Conservation (phyloP, 2,113 vertebrate genomes). For the Tetraodon nigroviridis region DNA sequence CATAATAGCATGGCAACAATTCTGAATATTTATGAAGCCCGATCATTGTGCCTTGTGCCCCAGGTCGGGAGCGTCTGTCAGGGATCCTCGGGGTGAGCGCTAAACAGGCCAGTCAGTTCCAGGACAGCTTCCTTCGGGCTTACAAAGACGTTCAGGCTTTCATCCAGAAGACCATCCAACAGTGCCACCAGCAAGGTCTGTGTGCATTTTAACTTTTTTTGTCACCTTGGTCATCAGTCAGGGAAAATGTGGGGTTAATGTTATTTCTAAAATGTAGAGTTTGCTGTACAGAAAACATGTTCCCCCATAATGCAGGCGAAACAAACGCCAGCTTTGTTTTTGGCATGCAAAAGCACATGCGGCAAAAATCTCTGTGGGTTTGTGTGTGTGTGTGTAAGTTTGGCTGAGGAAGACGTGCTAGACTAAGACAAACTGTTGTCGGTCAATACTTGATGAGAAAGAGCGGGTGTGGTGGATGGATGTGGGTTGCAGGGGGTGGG, state of each 20-base stretch:
- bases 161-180: constrained; percentile 78
- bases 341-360: constrained; percentile 4
- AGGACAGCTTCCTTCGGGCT: constrained; percentile 85
- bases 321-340: not conserved
- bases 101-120: constrained; percentile 79
- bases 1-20: not conserved
- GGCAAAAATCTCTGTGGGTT: constrained; percentile 1
- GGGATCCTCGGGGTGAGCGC: constrained; percentile 79
- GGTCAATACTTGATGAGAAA: constrained; percentile 56
- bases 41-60: not conserved
- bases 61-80: constrained; percentile 84
- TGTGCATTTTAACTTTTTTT: not conserved
- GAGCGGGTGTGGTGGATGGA: constrained; percentile 9
- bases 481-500: not conserved
- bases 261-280: not conserved
- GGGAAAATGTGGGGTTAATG: not conserved
- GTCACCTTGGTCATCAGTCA: too few species aligned
- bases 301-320: not conserved
- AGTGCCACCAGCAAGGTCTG: constrained; percentile 78
- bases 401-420: constrained; percentile 48
- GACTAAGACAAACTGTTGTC: constrained; percentile 57
- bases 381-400: constrained; percentile 17
- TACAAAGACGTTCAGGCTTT: constrained; percentile 84
- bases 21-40: not conserved
- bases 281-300: not conserved